phyloP scores from a whole-genome alignment of 2,797 vertebrate species.

The Enteromius thamalakanensis region DNA sequence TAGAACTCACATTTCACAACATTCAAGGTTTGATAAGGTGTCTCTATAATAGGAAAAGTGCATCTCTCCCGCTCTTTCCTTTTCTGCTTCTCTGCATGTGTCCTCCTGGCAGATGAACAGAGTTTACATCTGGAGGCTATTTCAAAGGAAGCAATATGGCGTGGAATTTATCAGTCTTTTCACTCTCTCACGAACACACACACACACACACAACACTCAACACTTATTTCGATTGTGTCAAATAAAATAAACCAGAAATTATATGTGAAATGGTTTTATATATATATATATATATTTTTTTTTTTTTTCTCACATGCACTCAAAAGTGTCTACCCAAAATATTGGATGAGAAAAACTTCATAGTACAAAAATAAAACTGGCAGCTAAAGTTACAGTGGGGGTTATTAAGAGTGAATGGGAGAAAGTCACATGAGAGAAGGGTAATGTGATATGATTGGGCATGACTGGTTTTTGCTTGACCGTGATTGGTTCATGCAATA shows the following conservation, averaged over 20 bases:
- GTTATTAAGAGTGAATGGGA: not conserved
- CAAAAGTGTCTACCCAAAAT: not conserved
- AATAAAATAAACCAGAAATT: not conserved
- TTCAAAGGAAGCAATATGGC: conserved; percentile 73
- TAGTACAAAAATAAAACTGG: not conserved
- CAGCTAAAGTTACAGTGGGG: not conserved
- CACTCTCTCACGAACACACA: conserved; percentile 24
- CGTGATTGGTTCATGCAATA: not conserved
- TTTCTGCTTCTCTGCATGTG: conserved; percentile 48
- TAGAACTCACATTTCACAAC: conserved; percentile 17
- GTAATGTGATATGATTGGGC: not conserved
- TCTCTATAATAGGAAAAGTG: conserved; percentile 19
- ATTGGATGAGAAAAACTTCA: not conserved
- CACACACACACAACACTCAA: not conserved
- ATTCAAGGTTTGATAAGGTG: conserved; percentile 13
- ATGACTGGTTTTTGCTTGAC: not conserved
- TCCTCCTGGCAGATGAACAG: conserved; percentile 71
- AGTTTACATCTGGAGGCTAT: conserved; percentile 80
- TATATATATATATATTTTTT: not conserved
- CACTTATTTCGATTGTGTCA: conserved; percentile 23
- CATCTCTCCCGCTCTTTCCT: conserved; percentile 18
- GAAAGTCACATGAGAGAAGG: not conserved
- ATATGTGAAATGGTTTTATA: not conserved
- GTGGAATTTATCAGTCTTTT: conserved; percentile 71
- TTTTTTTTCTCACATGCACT: too few species aligned